Base-by-base conservation (phyloP, 1,140 invertebrate species). In the Zophobas atratus region DNA sequence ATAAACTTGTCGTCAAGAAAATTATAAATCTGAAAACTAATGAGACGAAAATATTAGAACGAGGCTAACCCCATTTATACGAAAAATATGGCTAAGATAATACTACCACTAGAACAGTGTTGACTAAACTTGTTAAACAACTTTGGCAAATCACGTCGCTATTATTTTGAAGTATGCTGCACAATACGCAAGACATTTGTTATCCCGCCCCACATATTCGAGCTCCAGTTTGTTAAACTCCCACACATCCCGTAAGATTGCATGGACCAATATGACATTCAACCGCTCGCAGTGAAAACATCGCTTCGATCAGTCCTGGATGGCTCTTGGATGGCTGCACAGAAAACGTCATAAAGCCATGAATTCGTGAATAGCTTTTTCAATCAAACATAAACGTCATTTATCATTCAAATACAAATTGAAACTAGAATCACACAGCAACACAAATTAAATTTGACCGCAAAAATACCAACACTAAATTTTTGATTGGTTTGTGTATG, bases 301-400 rank as follows among this genome's bases (percentile, higher is more conserved):
- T 20, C 49, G 49, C 6, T n/a, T 51, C 49, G 20, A 51, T 51
- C 49, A 51, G 6, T 46, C 43, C 43, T 46, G 43, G 43, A 46
- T 46, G 43, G 43, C 43, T 46, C 43, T 46, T 8, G 43, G 3
- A 4, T 8, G 49, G 49, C 49, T 51, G 6, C 6, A 51, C 6
- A 51, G 49, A 2, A 51, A 5, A 51, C 49, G 49, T 51, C 49
- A 51, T 51, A 2, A 51, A 51, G n/a, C 20, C 49, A 51, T 51
- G 49, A 51, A 5, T 51, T 51, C 49, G 6, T 4, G 6, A 20
- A 51, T 20, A 20, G 49, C 3, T 51, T 51, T 20, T 51, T 20
- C 43, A 46, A 51, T 51, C 49, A 20, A 51, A 20, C n/a, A 20
- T 20, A 4, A 5, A 2, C n/a, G n/a, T 51, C 49, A 20, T 20